Conservation (phyloP, 2,113 vertebrate genomes). For the Pagrus major region DNA sequence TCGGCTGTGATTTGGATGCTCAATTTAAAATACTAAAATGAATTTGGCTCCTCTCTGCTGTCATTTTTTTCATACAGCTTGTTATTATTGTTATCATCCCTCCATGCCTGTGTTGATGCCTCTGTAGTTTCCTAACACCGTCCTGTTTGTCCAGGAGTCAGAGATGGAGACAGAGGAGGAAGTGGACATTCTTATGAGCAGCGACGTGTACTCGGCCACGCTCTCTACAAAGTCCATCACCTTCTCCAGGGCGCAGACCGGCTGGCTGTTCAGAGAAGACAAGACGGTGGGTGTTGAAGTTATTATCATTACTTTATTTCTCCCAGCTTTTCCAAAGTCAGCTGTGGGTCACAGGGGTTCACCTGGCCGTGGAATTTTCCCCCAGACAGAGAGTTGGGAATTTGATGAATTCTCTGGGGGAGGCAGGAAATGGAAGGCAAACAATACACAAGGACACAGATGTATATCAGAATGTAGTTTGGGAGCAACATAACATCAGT, state of each 20-base stretch:
- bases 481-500: neutral
- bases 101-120: neutral
- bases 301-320: neutral
- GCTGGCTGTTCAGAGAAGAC: conserved; percentile 98
- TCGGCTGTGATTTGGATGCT: neutral
- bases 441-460: neutral
- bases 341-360: conserved; percentile 2
- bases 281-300: conserved; percentile 89
- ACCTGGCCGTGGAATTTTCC: neutral
- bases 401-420: neutral
- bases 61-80: neutral
- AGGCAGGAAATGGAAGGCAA: conserved; percentile 17
- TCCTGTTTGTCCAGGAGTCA: conserved; percentile 87
- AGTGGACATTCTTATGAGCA: conserved; percentile 99
- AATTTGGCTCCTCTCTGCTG: too few species aligned
- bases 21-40: neutral
- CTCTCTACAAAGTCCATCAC: conserved; percentile 99
- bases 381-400: conserved; percentile 21
- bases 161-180: conserved; percentile 99
- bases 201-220: conserved; percentile 97
- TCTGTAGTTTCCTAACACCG: neutral
- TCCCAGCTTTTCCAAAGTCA: neutral
- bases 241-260: conserved; percentile 95
- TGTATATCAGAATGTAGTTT: neutral
- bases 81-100: neutral